phyloP scores from a whole-genome alignment of 2,113 vertebrate genomes.

The Diadophis punctatus region DNA sequence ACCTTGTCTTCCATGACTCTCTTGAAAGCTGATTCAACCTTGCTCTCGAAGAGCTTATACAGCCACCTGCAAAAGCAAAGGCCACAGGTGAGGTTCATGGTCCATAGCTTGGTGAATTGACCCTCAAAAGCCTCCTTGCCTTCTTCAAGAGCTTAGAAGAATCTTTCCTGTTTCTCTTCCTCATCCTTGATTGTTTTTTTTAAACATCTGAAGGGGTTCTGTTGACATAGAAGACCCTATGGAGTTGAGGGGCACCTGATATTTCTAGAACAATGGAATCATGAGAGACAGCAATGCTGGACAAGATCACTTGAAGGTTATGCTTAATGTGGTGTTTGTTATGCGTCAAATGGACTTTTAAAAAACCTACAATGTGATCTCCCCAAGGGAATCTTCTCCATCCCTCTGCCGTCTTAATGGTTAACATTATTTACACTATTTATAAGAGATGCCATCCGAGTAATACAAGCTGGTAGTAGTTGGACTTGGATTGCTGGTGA shows the following conservation, averaged over 20 bases:
- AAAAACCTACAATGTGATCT: neutral
- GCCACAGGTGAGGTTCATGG: neutral
- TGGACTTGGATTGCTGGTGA: neutral
- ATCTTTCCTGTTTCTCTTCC: neutral
- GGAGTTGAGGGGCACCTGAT: neutral
- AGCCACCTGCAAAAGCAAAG: constrained; percentile 28
- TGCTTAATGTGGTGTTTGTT: neutral
- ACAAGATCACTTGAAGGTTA: neutral
- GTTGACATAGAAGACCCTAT: neutral
- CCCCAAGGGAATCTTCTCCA: neutral
- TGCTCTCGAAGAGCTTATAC: constrained; percentile 24
- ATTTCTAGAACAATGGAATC: neutral
- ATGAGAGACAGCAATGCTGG: neutral
- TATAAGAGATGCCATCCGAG: neutral
- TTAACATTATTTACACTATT: neutral
- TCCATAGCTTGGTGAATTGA: too few relatives aligned
- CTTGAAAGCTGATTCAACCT: constrained; percentile 20
- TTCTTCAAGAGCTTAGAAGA: neutral
- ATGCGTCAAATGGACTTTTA: neutral
- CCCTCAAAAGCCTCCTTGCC: neutral
- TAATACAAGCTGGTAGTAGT: neutral
- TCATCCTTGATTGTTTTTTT: neutral
- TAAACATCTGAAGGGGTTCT: neutral
- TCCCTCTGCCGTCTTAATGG: neutral
- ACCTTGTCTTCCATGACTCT: constrained; percentile 28